Evolutionary conservation across 2,113 vertebrate species (phyloP), one percentile per base, ranked within the genome.

Genomic region (Hippocampus abdominalis): DNA sequence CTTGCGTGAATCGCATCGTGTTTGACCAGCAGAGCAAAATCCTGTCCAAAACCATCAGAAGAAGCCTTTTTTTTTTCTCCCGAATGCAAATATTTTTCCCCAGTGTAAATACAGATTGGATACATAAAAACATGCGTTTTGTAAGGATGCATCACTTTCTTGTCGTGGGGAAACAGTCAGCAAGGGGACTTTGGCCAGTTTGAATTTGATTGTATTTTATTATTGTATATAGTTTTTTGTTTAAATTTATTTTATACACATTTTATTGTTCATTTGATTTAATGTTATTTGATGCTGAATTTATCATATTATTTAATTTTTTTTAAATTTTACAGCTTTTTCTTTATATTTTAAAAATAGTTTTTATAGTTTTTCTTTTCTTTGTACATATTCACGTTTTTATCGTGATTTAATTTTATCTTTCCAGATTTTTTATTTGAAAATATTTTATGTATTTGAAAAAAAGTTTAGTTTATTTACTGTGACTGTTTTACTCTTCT

Each of bases 11-110:
- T 64, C 42, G 15, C 63, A 46, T 46, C 23, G 39, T 64, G 63
- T 64, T 64, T 64, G 63, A 64, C 6, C 63, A 64, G 63, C 63
- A 46, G 23, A 25, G 20, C 5, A 23, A 64, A 64, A 42, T 40
- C 39, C 11, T 36, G 29, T 60, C 57, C 57, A 60, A 60, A 32
- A 60, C 7, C 6, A 60, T 18, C 57, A 32, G 57, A 32, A 60
- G 7, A 8, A 18, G 12, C 13, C 9, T 60, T 60, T 53, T 59
- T 29, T 32, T 32, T 27, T 29, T 59, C 8, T 11, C 46, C 1
- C 54, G 12, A 32, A 60, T 60, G 27, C 12, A 60, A 15, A 60
- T 29, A 60, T 32, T 60, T 29, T 1, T 16, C 57, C 13, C 16
- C 16, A 60, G 42, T 64, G 40, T 27, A 16, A 27, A 46, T 27